Base-by-base conservation (phyloP, 2,113 vertebrate species). In the Nycticebus coucang region DNA sequence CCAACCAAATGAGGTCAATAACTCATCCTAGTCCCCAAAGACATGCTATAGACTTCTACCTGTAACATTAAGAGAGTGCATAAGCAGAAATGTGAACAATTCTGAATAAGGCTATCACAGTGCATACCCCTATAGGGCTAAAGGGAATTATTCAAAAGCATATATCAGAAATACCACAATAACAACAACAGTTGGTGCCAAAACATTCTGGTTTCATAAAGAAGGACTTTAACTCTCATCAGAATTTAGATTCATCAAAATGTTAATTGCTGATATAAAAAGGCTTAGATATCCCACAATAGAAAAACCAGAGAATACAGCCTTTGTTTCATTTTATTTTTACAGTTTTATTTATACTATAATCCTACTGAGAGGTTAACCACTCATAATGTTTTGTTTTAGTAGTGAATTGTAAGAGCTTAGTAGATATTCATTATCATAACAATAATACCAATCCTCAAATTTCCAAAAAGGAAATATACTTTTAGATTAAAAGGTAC, bases 161-260 rank as follows among this genome's bases (percentile, higher is more conserved):
- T 94, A 80, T 93, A 66, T 97, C 68, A 96, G 69, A 95, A 96
- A 96, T 33, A 94, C 28, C 21, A 68, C 21, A 26, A 95, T 75
- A 95, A 74, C 35, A 85, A 45, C 68, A 72, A 64, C 26, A 89
- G 19, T 80, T 87, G 57, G 41, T 69, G 21, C 33, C 64, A 89
- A 91, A 30, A 9, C 59, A 74, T 66, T 96, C 13, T 64, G 33
- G 28, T 59, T 95, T 95, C 85, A 17, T 53, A 87, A 22, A 24
- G 28, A 82, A 89, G 26, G n/a, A 66, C 21, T 88, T 93, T 81
- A 92, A 89, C 5, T 62, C 37, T n/a, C 12, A 68, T 57, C 24
- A 80, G 26, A 74, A 91, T 62, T 97, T 92, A 93, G 80, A 45
- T 82, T 80, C 85, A 82, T 86, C 22, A 87, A 59, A 77, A 57